Evolutionary conservation across 1,140 invertebrate species (phyloP).

Genomic region (Eufriesea mexicana): DNA sequence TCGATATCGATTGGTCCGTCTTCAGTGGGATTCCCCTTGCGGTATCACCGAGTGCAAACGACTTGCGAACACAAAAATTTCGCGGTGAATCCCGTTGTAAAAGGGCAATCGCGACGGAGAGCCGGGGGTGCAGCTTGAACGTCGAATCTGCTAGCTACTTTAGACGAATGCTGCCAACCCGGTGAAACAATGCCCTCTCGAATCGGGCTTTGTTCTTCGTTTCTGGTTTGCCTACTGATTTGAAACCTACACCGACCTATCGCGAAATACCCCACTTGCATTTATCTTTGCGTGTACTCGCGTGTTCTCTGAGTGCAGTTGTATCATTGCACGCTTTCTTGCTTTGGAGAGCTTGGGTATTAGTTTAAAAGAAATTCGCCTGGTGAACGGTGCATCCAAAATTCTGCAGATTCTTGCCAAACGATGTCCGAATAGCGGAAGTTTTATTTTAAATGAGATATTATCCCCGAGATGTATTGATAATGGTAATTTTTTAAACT

Average conservation of each 20-base stretch:
- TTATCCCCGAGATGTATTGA: too few species aligned
- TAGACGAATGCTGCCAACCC: constrained; percentile 67
- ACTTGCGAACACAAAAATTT: neutral
- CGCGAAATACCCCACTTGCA: neutral
- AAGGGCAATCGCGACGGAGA: neutral
- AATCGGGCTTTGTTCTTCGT: constrained; percentile 46
- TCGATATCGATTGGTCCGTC: neutral
- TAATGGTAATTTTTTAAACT: too few species aligned
- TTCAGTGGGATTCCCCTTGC: neutral
- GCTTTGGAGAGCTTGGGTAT: neutral
- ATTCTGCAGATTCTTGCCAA: neutral
- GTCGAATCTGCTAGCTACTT: constrained; percentile 24
- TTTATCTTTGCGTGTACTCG: neutral
- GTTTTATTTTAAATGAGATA: neutral
- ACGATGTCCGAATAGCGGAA: neutral
- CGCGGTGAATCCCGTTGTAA: neutral
- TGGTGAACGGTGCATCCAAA: neutral
- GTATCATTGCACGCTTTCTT: neutral
- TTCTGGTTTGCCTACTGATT: constrained; percentile 35
- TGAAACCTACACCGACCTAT: constrained; percentile 25
- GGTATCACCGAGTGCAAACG: neutral
- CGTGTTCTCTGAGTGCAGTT: neutral
- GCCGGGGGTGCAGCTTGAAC: neutral
- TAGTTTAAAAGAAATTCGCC: neutral
- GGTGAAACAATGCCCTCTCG: constrained; percentile 65